Percentiles rank a stretch among this genome's conserved stretches.
phyloP scores from a whole-genome alignment of 2,888 invertebrate genomes.

The Sceliomorpha sp. region DNA sequence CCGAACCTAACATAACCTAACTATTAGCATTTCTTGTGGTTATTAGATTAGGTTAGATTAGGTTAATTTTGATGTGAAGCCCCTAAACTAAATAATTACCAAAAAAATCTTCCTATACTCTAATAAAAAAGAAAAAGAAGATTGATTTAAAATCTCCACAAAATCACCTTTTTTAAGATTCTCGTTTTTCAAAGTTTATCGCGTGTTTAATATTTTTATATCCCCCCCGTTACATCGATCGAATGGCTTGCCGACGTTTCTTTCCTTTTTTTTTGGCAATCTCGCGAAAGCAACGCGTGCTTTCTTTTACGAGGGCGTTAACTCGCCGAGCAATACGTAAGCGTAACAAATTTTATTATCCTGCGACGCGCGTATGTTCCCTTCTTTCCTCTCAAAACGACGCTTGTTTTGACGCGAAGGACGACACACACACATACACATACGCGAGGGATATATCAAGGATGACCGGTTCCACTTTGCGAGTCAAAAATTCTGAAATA shows the following conservation, averaged over 20 bases:
- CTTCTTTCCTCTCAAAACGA: conserved; percentile 45
- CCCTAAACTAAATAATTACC: no score
- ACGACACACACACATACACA: conserved; percentile 36
- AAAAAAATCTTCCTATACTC: no score
- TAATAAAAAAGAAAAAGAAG: no score
- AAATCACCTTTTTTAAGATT: conserved; percentile 2
- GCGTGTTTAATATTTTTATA: conserved; percentile 5
- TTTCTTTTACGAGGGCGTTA: conserved; percentile 42
- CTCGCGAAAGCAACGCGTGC: neutral
- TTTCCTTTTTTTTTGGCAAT: neutral
- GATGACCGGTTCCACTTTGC: conserved; percentile 55
- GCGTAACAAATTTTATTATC: conserved; percentile 53
- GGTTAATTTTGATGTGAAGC: no score
- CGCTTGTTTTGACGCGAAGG: conserved; percentile 55
- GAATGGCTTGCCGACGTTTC: conserved; percentile 10
- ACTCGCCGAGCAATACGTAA: conserved; percentile 29
- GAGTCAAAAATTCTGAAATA: conserved; percentile 38
- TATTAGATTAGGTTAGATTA: no score
- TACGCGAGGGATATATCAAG: conserved; percentile 45
- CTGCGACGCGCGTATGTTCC: conserved; percentile 28
- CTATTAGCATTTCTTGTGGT: no score
- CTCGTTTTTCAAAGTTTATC: neutral
- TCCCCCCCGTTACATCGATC: conserved; percentile 20
- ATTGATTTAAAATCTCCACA: no score
- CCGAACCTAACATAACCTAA: no score